These are phyloP conservation scores for Donacobius atricapilla DNA, from an alignment of 2,113 vertebrate species.

Conservation along the genomic window DNA sequence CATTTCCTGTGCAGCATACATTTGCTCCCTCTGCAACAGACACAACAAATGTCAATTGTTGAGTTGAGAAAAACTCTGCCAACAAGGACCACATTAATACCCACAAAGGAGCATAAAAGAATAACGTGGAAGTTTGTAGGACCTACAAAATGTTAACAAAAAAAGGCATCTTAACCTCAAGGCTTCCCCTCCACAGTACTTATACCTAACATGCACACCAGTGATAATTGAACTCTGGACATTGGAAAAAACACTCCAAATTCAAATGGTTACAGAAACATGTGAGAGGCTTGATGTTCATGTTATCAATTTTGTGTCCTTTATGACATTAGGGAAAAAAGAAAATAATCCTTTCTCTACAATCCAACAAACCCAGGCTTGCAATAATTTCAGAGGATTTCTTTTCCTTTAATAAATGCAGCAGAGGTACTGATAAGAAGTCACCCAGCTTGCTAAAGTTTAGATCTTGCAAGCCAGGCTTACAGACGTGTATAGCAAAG, in stretches of 20 bases:
- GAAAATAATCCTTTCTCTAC: background rate
- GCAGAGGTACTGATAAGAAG: background rate
- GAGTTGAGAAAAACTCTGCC: background rate
- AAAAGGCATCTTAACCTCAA: background rate
- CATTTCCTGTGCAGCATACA: conserved; percentile 98
- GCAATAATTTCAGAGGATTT: background rate
- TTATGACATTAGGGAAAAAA: background rate
- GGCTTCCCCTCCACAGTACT: background rate
- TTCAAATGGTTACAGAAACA: background rate
- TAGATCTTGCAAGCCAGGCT: background rate
- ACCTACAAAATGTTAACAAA: background rate
- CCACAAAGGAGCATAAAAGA: background rate
- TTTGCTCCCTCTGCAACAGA: conserved; percentile 87
- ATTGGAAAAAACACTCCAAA: too few relatives aligned
- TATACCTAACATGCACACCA: background rate
- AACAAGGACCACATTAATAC: background rate
- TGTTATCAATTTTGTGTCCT: background rate
- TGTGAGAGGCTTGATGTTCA: background rate
- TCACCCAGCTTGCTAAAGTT: background rate
- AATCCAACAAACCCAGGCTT: background rate
- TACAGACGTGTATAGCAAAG: background rate
- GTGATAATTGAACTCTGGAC: background rate
- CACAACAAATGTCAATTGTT: background rate
- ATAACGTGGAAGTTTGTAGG: accelerated
- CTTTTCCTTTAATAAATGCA: background rate